Evolutionary conservation across 2,113 vertebrate genomes (phyloP), one percentile per base, ranked within the genome.

Genomic region (Hippolais icterina): DNA sequence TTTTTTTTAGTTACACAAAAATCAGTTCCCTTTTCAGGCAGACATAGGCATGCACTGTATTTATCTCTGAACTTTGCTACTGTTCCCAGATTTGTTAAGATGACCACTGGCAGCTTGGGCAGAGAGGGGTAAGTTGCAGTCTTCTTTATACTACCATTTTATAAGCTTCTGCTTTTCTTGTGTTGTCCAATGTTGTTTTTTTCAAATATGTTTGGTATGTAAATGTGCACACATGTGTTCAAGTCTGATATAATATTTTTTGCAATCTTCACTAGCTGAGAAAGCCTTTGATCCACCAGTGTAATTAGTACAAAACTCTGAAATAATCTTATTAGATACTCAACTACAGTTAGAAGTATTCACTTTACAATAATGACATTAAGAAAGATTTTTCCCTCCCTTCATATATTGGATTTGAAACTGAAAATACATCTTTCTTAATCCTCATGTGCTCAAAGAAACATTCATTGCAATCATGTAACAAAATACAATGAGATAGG

Each of bases 181-280:
- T 68, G 23, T 50, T 41, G 5, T 29, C 29, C 27, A 29, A 5
- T 24, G 20, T 7, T 49, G 6, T 10, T 28, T 76, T 71, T 66
- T 54, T 44, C n/a, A 87, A 74, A 71, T n/a, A 17, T 39, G 2
- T 9, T 52, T 64, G 10, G 5, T 49, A 37, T 5, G 3, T 83
- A 52, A 39, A 50, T 41, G 12, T 29, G 31, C 11, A 31, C 6
- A 24, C 4, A 4, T 12, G 12, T 0, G 0, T 42, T 54, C 18
- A 60, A 53, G 17, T 44, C 7, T 79, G 25, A 20, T 21, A 24
- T 4, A 70, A n/a, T 1, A 11, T 42, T 85, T 82, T 50, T 80
- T 65, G 63, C 14, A 12, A 65, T 1, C 2, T 71, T 75, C 14
- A 24, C 2, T 12, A 52, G 39, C 33, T 60, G 41, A 85, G 76